phyloP scores from a whole-genome alignment of 1,140 invertebrate species.

The Rhizoglyphus robini region DNA sequence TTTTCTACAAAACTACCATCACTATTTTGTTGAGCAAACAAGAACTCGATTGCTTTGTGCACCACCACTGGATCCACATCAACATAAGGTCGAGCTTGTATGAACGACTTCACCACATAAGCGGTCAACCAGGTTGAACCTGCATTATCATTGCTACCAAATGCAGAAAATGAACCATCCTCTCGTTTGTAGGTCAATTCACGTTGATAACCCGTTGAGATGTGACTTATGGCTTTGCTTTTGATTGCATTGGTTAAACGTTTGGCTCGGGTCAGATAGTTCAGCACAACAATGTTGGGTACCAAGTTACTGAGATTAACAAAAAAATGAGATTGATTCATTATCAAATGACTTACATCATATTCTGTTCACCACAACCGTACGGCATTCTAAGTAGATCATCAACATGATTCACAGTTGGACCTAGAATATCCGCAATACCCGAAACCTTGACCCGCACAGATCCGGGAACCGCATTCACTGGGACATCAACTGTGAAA shows the following conservation, averaged over 20 bases:
- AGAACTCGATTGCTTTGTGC: slow-evolving; percentile 55
- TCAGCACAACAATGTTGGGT: no score
- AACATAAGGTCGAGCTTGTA: slow-evolving; percentile 47
- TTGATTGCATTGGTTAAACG: slow-evolving; percentile 31
- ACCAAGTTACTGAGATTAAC: no score
- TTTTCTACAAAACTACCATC: slow-evolving; percentile 69
- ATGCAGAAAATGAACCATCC: slow-evolving; percentile 68
- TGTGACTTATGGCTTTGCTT: slow-evolving; percentile 44
- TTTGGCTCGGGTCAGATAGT: not conserved
- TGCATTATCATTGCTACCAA: slow-evolving; percentile 45
- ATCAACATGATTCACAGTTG: no score
- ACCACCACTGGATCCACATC: slow-evolving; percentile 45
- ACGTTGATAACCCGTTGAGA: slow-evolving; percentile 59
- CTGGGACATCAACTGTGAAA: no score
- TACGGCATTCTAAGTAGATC: slow-evolving; percentile 62
- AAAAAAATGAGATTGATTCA: not conserved
- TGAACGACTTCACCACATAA: slow-evolving; percentile 58
- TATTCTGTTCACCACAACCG: slow-evolving; percentile 59
- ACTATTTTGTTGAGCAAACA: slow-evolving; percentile 52
- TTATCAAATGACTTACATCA: slow-evolving; percentile 55
- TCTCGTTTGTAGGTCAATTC: slow-evolving; percentile 54
- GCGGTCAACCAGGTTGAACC: slow-evolving; percentile 73
- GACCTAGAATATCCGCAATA: slow-evolving; percentile 58
- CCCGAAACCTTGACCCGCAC: no score
- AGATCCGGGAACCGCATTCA: no score